Evolutionary conservation across 1,140 invertebrate species (phyloP), one percentile per base, ranked within the genome.

Genomic region (Drosophila grimshawi): DNA sequence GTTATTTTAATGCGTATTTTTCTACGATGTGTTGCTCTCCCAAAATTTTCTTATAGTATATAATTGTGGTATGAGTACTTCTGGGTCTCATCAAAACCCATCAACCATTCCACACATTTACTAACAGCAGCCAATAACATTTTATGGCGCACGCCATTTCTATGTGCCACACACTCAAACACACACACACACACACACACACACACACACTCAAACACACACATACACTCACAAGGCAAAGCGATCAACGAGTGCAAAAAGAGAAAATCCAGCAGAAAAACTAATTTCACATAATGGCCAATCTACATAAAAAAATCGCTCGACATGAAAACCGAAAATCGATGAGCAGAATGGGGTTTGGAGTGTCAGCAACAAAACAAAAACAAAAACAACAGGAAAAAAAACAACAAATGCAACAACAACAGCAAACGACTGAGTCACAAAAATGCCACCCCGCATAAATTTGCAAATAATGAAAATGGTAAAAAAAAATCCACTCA

Each of bases 391-490:
- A 57, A n/a, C 29, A 39, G 11, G 27, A 49, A 29, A 29, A 37
- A 10, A 7, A 49, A 29, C 11, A 57, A 19, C 19, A 19, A 19
- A 19, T 19, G 4, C 30, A 61, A 30, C 37, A 60, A 45, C 29
- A 61, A 43, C 37, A 65, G 45, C 53, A 27, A 43, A 41, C 46
- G 43, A 61, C 57, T 61, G 68, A 72, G 53, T 68, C 77, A 63
- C 57, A 59, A 69, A 57, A 65, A 62, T 72, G 56, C 85, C 86
- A 78, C 85, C 85, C 85, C 61, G 85, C 85, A 88, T 89, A 88
- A 88, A 88, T 88, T 89, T 89, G 80, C 85, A 78, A 88, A 89
- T 85, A 88, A 88, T 88, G 80, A 78, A 86, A 88, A 76, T 75
- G 80, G 52, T 85, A 83, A 88, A 89, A 88, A 73, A 83, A 89